phyloP scores from a whole-genome alignment of 2,888 invertebrate genomes.

The Caenorhabditis sp. region DNA sequence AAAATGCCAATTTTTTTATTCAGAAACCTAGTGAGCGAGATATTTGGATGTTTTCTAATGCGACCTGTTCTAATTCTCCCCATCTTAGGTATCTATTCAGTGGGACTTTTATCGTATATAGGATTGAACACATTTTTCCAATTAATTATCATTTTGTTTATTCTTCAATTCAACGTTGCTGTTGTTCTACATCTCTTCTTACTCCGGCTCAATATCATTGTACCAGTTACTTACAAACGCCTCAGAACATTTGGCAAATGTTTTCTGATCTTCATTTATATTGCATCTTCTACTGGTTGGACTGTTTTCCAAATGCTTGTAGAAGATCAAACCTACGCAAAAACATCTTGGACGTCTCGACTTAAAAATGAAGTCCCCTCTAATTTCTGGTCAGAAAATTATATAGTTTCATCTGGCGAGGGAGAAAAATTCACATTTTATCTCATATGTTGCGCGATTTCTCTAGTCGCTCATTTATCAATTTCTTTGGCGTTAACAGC shows the following conservation, averaged over 20 bases:
- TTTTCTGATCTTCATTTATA: conserved; percentile 8
- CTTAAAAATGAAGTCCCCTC: conserved; percentile 9
- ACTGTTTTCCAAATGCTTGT: conserved; percentile 6
- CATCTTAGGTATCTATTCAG: conserved; percentile 20
- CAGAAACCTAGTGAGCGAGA: conserved; percentile 19
- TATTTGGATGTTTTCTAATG: conserved; percentile 21
- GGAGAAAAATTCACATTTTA: conserved; percentile 11
- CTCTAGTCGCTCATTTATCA: conserved; percentile 5
- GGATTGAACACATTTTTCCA: conserved; percentile 14
- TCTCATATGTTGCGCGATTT: conserved; percentile 11
- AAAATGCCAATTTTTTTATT: too few relatives aligned
- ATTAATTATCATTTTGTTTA: conserved; percentile 12
- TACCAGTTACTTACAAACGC: conserved; percentile 12
- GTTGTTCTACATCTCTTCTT: conserved; percentile 24
- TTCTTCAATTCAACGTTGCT: conserved; percentile 24
- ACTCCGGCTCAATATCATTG: conserved; percentile 17
- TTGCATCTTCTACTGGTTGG: conserved; percentile 2
- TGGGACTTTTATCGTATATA: conserved; percentile 10
- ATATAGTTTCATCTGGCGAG: conserved; percentile 20
- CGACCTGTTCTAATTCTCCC: conserved; percentile 31
- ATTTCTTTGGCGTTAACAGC: conserved; percentile 11
- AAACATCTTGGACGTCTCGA: conserved; percentile 5
- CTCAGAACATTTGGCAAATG: not conserved
- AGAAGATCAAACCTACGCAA: conserved; percentile 22
- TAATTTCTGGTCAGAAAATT: conserved; percentile 14